A percentile compares a stretch with the other conserved stretches of the same genome.
Evolutionary conservation across 1,140 invertebrate genomes (phyloP).

Genomic region (Apolygus lucorum): DNA sequence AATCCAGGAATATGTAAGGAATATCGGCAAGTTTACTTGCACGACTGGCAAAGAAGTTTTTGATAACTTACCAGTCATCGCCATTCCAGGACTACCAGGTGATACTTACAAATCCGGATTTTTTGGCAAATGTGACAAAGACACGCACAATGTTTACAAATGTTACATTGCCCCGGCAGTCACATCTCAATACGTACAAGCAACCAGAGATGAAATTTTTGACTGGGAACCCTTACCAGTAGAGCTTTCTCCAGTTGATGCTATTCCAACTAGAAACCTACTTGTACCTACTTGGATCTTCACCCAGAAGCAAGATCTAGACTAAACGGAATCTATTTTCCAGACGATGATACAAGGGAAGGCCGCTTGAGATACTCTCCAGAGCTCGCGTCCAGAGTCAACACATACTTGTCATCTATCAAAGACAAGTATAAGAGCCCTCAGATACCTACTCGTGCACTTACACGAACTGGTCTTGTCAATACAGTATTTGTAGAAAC

Average conservation of each 20-base stretch:
- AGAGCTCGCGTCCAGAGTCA: not conserved
- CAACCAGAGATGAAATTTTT: not conserved
- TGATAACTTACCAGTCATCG: not conserved
- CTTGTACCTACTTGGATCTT: not conserved
- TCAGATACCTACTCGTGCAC: not conserved
- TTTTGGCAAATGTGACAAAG: not conserved
- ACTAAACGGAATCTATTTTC: not conserved
- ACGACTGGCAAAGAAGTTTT: not conserved
- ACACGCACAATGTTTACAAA: not conserved
- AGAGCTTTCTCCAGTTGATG: not conserved
- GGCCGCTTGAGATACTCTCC: not conserved
- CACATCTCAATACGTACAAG: not conserved
- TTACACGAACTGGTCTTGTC: not conserved
- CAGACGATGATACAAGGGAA: not conserved
- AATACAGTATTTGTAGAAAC: not conserved
- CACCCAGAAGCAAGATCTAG: not conserved
- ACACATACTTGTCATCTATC: not conserved
- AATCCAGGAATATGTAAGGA: slow-evolving; percentile 11
- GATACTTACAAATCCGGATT: not conserved
- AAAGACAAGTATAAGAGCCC: not conserved
- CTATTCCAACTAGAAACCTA: not conserved
- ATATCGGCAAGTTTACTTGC: not conserved
- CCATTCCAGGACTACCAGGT: not conserved
- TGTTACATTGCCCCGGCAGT: not conserved
- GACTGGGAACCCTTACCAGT: not conserved